These are phyloP conservation scores for Ormyrus thymus DNA, from an alignment of 2,888 invertebrate species.

Conservation along the genomic window DNA sequence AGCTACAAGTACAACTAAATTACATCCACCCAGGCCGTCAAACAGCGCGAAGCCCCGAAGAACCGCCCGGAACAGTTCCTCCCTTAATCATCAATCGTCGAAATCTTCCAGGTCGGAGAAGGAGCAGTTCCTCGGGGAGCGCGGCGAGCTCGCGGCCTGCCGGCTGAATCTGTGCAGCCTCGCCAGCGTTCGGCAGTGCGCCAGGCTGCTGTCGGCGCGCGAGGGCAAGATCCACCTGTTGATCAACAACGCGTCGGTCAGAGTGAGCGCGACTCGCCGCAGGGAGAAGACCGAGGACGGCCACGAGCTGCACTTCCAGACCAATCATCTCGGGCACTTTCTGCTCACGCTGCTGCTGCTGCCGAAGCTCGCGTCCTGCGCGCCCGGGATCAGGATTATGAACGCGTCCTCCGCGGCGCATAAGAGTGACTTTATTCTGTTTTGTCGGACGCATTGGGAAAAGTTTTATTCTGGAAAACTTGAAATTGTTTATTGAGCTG, in stretches of 20 bases:
- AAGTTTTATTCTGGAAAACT: no score
- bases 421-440: constrained; percentile 68
- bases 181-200: constrained; percentile 78
- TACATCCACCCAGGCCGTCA: no score
- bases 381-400: constrained; percentile 76
- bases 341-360: constrained; percentile 79
- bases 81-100: no score
- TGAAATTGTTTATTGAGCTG: no score
- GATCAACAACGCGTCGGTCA: constrained; percentile 84
- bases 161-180: constrained; percentile 77
- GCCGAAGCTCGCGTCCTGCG: constrained; percentile 77
- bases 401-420: constrained; percentile 80
- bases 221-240: constrained; percentile 79
- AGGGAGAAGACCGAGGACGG: constrained; percentile 80
- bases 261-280: constrained; percentile 77
- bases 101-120: constrained; percentile 57
- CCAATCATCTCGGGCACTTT: constrained; percentile 82
- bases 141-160: constrained; percentile 64
- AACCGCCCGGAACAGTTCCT: no score
- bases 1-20: no score
- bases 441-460: no score
- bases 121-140: constrained; percentile 61
- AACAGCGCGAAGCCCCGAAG: no score
- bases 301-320: constrained; percentile 81
- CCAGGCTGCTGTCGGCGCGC: constrained; percentile 71